Base-by-base conservation (phyloP, 2,797 vertebrate species). In the Lutjanus argentimaculatus region DNA sequence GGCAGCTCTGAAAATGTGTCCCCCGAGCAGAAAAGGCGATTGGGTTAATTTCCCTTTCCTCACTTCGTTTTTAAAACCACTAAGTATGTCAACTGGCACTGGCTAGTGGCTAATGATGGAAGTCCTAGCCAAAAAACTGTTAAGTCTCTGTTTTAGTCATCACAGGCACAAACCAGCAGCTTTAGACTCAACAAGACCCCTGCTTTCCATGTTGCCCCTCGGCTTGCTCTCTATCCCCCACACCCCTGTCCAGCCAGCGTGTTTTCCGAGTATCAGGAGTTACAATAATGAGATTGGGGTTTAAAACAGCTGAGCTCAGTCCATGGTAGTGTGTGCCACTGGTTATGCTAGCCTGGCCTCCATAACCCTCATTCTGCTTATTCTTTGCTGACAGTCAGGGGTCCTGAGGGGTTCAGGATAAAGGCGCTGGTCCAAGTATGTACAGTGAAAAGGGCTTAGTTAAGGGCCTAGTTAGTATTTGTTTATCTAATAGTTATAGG, bases 281-380 rank as follows among this genome's bases (percentile, higher is more conserved):
- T 93, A 71, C 63, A 82, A 67, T 89, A 88, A 91, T 90, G 66
- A 84, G 70, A 87, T 88, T 86, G 75, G 6, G 68, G 56, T 80
- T 83, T 88, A 79, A 79, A 84, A 86, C 49, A 72, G 51, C 77
- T 79, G 19, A 75, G 77, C 67, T 74, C 36, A 57, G 62, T 46
- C 55, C 22, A 40, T 49, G 61, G 76, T 51, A 40, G 51, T 73
- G 43, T 77, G 57, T 61, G 72, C 61, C 46, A 66, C 36, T 55
- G 78, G 57, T 73, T 73, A 66, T 73, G 56, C 57, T 77, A 40
- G 77, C 74, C 63, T 87, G 63, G 63, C 79, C 64, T 61, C 21
- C n/a, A 25, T 55, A 73, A 22, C 36, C 57, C 11, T 85, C 48
- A 67, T 22, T 65, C 49, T 73, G 46, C 78, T 79, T 74, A 91